These are phyloP conservation scores for Pseudolaguvia tuberculata DNA, from an alignment of 2,113 vertebrate species.

Conservation along the genomic window DNA sequence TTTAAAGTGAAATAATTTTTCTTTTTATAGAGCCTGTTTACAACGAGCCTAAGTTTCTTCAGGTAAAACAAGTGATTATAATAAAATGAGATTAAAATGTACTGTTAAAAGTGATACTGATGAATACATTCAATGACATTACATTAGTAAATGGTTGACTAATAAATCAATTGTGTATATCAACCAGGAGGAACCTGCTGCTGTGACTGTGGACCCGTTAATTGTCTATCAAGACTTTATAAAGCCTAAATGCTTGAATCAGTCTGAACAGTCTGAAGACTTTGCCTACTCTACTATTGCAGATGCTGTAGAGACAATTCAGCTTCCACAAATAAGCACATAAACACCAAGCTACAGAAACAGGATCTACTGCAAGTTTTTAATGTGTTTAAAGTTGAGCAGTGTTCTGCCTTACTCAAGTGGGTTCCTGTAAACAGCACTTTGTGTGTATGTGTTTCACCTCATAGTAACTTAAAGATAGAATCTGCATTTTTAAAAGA, in stretches of 20 bases:
- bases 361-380: not conserved
- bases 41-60: not conserved
- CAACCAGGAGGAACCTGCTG: constrained; percentile 18
- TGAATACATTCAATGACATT: not conserved
- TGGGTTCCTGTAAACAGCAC: not conserved
- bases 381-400: not conserved
- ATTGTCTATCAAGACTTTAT: constrained; percentile 47
- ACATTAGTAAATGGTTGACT: not conserved
- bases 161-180: constrained; percentile 1
- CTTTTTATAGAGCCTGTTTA: constrained; percentile 26
- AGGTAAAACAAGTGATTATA: too few species aligned
- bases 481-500: not conserved
- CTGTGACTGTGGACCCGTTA: not conserved
- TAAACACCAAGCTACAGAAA: not conserved
- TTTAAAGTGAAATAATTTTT: not conserved
- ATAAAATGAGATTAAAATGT: not conserved
- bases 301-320: not conserved
- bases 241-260: not conserved
- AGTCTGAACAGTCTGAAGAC: constrained; percentile 5
- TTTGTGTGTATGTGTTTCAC: not conserved
- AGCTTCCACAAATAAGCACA: not conserved
- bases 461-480: not conserved
- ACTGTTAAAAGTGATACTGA: not conserved
- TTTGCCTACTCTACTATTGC: constrained; percentile 40
- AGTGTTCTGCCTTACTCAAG: not conserved